Percentiles rank a stretch among this genome's conserved stretches.
phyloP scores from a whole-genome alignment of 2,888 invertebrate genomes.

The Ectropis crepuscularia region DNA sequence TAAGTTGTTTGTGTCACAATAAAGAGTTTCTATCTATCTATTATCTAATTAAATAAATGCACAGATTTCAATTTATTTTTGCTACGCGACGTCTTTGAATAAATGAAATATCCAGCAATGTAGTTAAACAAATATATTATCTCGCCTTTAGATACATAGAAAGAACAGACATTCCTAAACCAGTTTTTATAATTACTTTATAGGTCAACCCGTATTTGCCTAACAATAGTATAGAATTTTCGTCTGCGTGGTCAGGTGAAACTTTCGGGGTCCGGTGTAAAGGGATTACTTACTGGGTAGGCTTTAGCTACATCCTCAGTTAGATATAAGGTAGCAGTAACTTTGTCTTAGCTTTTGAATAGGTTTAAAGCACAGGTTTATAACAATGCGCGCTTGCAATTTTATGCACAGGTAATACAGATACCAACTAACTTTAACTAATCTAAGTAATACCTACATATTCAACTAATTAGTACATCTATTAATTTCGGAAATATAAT shows the following conservation, averaged over 20 bases:
- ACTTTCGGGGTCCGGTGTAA: constrained; percentile 62
- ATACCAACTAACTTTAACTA: no score
- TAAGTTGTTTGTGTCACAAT: no score
- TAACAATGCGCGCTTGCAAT: neutral
- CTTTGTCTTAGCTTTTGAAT: constrained; percentile 32
- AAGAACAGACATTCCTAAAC: constrained; percentile 29
- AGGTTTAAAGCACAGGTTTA: neutral
- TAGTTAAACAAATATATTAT: no score
- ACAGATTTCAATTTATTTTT: no score
- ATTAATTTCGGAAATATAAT: no score
- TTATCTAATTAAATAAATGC: no score
- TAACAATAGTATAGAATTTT: constrained; percentile 56
- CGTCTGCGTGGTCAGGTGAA: constrained; percentile 69
- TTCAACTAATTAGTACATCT: no score
- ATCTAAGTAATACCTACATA: no score
- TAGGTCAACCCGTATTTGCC: constrained; percentile 27
- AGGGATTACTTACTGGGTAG: constrained; percentile 63
- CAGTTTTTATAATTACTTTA: constrained; percentile 32
- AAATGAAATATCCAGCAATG: no score
- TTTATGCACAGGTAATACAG: no score
- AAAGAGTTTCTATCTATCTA: no score
- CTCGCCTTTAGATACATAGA: neutral
- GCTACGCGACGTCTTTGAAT: no score
- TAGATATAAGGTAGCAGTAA: constrained; percentile 35
- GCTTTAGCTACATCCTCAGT: constrained; percentile 54